phyloP scores from a whole-genome alignment of 2,888 invertebrate species.

The Galerucella calmariensis region DNA sequence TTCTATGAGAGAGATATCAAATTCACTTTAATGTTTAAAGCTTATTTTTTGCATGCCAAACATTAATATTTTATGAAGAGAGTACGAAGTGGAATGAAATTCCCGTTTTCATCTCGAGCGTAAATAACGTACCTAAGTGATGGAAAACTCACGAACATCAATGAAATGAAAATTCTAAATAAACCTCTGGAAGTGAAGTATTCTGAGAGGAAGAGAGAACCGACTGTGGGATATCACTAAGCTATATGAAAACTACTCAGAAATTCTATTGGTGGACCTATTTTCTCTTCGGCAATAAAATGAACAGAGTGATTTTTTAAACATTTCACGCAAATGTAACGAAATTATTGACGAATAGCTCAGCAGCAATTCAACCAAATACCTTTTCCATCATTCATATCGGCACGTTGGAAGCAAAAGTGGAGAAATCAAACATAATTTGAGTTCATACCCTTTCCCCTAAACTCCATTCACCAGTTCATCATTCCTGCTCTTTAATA shows the following conservation, averaged over 20 bases:
- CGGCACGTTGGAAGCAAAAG: slow-evolving; percentile 24
- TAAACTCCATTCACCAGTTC: slow-evolving; percentile 31
- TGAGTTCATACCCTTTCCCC: slow-evolving; percentile 26
- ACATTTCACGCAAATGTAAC: neutral
- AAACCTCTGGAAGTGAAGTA: neutral
- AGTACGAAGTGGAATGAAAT: neutral
- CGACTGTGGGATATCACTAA: neutral
- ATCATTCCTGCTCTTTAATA: slow-evolving; percentile 38
- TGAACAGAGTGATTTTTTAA: neutral
- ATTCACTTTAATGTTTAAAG: neutral
- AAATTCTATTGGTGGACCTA: neutral
- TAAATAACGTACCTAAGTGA: neutral
- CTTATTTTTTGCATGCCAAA: neutral
- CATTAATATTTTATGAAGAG: neutral
- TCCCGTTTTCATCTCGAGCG: neutral
- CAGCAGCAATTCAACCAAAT: slow-evolving; percentile 19
- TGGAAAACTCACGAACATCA: neutral
- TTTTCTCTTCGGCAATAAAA: neutral
- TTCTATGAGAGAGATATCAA: no score
- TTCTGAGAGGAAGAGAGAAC: neutral
- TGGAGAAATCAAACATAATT: slow-evolving; percentile 27
- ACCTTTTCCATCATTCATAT: slow-evolving; percentile 30
- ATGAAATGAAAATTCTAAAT: neutral
- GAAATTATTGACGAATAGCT: neutral
- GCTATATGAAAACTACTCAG: neutral